Evolutionary conservation across 2,113 vertebrate genomes (phyloP).

Genomic region (Passer domesticus): DNA sequence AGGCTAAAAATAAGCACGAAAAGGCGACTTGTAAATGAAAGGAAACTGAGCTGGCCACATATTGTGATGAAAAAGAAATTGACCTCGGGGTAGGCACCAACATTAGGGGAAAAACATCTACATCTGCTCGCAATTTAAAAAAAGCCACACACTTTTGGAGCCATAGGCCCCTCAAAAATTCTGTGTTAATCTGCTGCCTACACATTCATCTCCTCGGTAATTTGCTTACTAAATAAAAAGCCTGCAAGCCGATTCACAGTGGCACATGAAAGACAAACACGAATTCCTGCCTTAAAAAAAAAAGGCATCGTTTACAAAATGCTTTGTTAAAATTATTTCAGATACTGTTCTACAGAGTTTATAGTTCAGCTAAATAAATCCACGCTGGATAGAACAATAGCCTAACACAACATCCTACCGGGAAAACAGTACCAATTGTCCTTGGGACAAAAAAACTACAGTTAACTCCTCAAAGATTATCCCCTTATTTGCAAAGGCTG

Average conservation of each 20-base stretch:
- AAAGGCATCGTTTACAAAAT: background rate
- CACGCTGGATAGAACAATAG: background rate
- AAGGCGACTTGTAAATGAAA: background rate
- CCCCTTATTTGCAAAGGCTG: background rate
- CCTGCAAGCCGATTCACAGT: background rate
- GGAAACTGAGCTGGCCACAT: background rate
- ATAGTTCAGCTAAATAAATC: slow-evolving; percentile 1
- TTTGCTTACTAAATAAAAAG: background rate
- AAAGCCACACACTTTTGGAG: background rate
- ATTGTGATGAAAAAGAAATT: background rate
- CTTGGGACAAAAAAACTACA: background rate
- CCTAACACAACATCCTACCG: background rate
- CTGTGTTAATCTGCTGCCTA: background rate
- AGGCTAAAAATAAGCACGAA: slow-evolving; percentile 25
- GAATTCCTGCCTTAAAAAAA: background rate
- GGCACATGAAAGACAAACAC: background rate
- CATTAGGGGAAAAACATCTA: background rate
- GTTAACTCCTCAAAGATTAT: slow-evolving; percentile 15
- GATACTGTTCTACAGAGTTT: background rate
- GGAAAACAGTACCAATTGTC: background rate
- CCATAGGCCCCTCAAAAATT: background rate
- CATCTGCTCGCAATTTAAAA: background rate
- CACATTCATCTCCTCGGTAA: background rate
- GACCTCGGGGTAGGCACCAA: background rate
- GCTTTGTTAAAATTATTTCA: background rate